Conservation (phyloP, 2,797 vertebrate species). For the Anniella stebbinsi region DNA sequence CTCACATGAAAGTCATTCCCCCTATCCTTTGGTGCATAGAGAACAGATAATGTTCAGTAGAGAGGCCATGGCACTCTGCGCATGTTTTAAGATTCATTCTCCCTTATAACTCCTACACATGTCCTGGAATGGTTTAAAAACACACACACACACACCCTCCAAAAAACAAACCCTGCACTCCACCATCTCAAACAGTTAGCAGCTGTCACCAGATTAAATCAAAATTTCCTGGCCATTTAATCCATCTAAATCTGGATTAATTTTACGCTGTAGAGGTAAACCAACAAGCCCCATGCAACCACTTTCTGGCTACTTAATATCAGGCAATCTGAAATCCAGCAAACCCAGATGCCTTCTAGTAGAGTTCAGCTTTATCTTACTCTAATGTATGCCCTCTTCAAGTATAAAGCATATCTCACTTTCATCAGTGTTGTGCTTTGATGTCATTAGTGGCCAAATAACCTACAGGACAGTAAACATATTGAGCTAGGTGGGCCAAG, state of each 20-base stretch:
- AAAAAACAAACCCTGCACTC: too few relatives aligned
- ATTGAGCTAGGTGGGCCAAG: constrained; percentile 80
- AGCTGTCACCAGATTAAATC: neutral
- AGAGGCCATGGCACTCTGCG: neutral
- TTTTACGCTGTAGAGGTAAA: neutral
- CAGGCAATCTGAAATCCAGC: constrained; percentile 77
- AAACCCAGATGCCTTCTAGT: constrained; percentile 70
- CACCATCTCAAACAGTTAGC: neutral
- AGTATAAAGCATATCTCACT: constrained; percentile 82
- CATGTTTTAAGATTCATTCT: neutral
- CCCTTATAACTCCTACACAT: neutral
- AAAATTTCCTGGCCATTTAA: neutral
- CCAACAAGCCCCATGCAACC: constrained; percentile 60
- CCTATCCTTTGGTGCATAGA: neutral
- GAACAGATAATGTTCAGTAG: neutral
- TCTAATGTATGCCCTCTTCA: constrained; percentile 86
- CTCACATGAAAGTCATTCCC: neutral
- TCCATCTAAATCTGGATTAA: neutral
- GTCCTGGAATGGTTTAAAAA: neutral
- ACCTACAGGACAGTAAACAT: constrained; percentile 80
- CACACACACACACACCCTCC: neutral
- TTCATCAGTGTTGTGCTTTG: constrained; percentile 86
- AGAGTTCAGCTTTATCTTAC: constrained; percentile 84
- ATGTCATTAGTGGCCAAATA: constrained; percentile 85
- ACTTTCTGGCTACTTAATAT: constrained; percentile 77